Evolutionary conservation across 2,888 invertebrate species (phyloP), one percentile per base, ranked within the genome.

Genomic region (Helleia helle): DNA sequence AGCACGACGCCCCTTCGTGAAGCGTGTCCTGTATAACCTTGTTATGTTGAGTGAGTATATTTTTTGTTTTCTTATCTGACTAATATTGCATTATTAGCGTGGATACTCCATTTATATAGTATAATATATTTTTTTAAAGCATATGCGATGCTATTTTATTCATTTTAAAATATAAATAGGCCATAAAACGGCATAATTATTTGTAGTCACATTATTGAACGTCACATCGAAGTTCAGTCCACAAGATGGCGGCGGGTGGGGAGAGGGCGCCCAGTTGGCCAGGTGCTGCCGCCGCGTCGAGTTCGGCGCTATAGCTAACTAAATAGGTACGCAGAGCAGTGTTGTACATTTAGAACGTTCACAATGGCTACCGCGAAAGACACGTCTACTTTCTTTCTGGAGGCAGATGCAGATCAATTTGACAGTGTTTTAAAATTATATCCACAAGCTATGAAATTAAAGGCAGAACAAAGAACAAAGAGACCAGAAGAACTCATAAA

Each of bases 401-500:
- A 94, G 87, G 96, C 94, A 77, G 92, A 91, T 85, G 91, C 93
- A 69, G 88, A 88, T 80, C 93, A 94, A 86, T 94, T 93, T 87
- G 92, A 93, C 72, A 91, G 92, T 87, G 94, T 96, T 72, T 89
- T 94, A 70, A 92, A 93, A 87, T 87, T 96, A 67, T 96, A 96
- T 86, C 95, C 95, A 63, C 91, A 95, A 87, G 96, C 95, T 59
- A 87, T 96, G 58, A 91, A 91, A 86, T 84, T 96, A 60, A 96
- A 96, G 87, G 95, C 96, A 50, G 93, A 95, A 76, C 90, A 89
- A 77, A 94, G 93, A 79, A 91, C 90, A 73, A 96, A 96, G 88
- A 96, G 93, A 86, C 94, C 96, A 42, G 96, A 96, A 77, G 96
- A 96, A 85, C 89, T 96, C 70, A 92, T 96, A 81, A 95, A 96